Evolutionary conservation across 2,113 vertebrate genomes (phyloP).

Genomic region (Sebastes schlegelii): DNA sequence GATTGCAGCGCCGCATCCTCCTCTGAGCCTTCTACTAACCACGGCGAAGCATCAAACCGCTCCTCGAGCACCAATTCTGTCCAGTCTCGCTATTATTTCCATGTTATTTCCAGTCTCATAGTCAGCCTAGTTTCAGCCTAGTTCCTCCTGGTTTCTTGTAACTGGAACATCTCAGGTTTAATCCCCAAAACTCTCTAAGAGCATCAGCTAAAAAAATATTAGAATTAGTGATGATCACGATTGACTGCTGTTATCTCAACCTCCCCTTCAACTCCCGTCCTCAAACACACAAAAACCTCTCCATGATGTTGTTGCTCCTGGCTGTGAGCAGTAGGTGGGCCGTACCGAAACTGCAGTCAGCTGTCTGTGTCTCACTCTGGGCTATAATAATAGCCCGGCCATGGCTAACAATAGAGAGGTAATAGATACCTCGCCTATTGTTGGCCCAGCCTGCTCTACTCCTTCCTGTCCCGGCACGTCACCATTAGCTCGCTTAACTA

Average conservation of each 20-base stretch:
- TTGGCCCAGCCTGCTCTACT: constrained; percentile 61
- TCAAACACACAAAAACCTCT: constrained; percentile 24
- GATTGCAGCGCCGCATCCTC: constrained; percentile 38
- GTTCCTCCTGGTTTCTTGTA: constrained; percentile 1
- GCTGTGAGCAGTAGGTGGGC: constrained; percentile 46
- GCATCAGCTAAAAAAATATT: background rate
- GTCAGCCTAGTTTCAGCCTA: constrained; percentile 40
- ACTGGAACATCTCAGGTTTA: background rate
- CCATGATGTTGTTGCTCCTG: constrained; percentile 39
- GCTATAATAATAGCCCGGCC: constrained; percentile 78
- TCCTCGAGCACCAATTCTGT: constrained; percentile 44
- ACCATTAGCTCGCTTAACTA: constrained; percentile 57
- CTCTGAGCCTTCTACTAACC: constrained; percentile 27
- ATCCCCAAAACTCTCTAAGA: background rate
- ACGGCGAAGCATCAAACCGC: constrained; percentile 29
- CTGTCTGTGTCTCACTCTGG: constrained; percentile 63
- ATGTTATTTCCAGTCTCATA: constrained; percentile 51
- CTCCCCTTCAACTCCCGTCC: background rate
- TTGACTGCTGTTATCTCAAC: too few relatives aligned
- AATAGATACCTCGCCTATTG: constrained; percentile 79
- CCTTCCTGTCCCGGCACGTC: constrained; percentile 70
- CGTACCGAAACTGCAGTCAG: constrained; percentile 71
- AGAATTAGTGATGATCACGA: too few relatives aligned
- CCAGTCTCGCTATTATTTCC: constrained; percentile 8
- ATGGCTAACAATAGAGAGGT: constrained; percentile 82